These are phyloP conservation scores for western clawed frog (Xenopus tropicalis) DNA, from an alignment of 2,113 vertebrate genomes.

Conservation along the genomic window UCB_Xtro_10.0 CM004443.2:177753001-177753500, in stretches of 20 bases:
- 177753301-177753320: slow-evolving; percentile 86
- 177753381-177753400: slow-evolving; percentile 83
- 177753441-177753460: slow-evolving; percentile 75
- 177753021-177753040: too few relatives aligned
- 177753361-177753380: slow-evolving; percentile 74
- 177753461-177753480: slow-evolving; percentile 74
- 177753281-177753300: slow-evolving; percentile 83
- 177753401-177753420: slow-evolving; percentile 81
- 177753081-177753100: too few relatives aligned
- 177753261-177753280: slow-evolving; percentile 87
- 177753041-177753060: too few relatives aligned
- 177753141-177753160: too few relatives aligned
- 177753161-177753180: too few relatives aligned
- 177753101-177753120: too few relatives aligned
- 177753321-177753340: slow-evolving; percentile 85
- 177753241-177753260: slow-evolving; percentile 76
- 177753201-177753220: slow-evolving; percentile 64
- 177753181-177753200: too few relatives aligned
- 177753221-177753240: slow-evolving; percentile 70
- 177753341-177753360: slow-evolving; percentile 83
- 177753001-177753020: too few relatives aligned
- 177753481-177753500: slow-evolving; percentile 79
- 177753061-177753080: too few relatives aligned
- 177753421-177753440: slow-evolving; percentile 80
- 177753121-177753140: too few relatives aligned